phyloP scores from a whole-genome alignment of 2,113 vertebrate genomes.

The Platanista minor region DNA sequence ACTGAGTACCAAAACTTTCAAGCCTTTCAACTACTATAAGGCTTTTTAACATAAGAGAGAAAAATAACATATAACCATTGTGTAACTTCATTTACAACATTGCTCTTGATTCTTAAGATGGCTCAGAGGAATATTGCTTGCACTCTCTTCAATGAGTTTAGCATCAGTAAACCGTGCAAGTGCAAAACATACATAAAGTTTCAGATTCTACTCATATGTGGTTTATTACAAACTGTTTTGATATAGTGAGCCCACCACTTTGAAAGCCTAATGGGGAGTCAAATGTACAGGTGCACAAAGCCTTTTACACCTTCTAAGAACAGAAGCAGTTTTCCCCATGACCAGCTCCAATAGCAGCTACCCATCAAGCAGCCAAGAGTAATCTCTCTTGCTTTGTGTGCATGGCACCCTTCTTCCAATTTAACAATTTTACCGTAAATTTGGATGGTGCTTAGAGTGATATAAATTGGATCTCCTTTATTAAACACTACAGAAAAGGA shows the following conservation, averaged over 20 bases:
- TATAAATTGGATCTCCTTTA: neutral
- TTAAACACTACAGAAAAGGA: constrained; percentile 36
- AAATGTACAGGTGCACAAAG: neutral
- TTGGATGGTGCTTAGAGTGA: constrained; percentile 35
- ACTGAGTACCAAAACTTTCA: neutral
- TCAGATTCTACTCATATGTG: neutral
- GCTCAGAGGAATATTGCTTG: neutral
- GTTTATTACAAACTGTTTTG: neutral
- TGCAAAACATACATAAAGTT: neutral
- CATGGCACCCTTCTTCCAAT: neutral
- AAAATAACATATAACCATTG: neutral
- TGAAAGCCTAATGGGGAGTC: neutral
- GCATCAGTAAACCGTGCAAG: neutral
- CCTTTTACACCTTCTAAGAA: neutral
- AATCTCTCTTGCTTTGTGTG: neutral
- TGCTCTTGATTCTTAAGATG: neutral
- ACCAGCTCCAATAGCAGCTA: neutral
- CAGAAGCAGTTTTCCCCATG: neutral
- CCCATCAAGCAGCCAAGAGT: neutral
- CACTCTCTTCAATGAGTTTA: neutral
- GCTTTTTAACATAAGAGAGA: neutral
- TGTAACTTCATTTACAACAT: neutral
- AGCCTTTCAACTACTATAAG: neutral
- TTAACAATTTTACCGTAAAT: neutral
- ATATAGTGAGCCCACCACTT: neutral